phyloP scores from a whole-genome alignment of 2,113 vertebrate species.

The Perca fluviatilis region DNA sequence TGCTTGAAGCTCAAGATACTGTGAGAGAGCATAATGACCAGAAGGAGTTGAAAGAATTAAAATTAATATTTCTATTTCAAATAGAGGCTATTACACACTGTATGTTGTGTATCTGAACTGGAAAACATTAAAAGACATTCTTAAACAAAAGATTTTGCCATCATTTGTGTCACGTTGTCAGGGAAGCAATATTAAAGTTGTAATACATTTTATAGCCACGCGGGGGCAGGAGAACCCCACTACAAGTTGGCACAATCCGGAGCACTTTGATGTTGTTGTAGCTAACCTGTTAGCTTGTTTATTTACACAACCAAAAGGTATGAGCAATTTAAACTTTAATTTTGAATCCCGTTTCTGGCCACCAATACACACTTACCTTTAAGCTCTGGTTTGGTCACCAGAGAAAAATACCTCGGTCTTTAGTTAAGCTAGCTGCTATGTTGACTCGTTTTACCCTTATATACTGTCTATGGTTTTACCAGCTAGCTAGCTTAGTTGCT shows the following conservation, averaged over 20 bases:
- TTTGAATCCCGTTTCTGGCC: background rate
- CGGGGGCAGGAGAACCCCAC: background rate
- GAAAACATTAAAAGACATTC: slow-evolving; percentile 87
- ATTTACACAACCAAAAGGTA: background rate
- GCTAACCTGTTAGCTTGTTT: background rate
- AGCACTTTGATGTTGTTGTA: background rate
- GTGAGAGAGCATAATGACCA: slow-evolving; percentile 77
- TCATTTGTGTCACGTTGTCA: slow-evolving; percentile 20
- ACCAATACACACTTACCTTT: background rate
- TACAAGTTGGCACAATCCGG: too few species aligned
- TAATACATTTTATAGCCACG: background rate
- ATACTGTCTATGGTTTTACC: too few species aligned
- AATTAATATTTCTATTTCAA: slow-evolving; percentile 89
- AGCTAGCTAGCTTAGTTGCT: background rate
- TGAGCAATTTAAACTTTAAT: background rate
- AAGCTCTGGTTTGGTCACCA: background rate
- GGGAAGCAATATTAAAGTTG: background rate
- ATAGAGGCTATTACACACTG: slow-evolving; percentile 89
- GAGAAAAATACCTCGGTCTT: background rate
- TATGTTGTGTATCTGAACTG: slow-evolving; percentile 88
- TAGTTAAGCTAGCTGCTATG: background rate
- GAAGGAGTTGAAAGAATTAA: slow-evolving; percentile 77
- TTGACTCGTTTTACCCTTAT: background rate
- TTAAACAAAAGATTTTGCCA: slow-evolving; percentile 78
- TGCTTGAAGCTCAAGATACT: slow-evolving; percentile 80